Conservation (phyloP, 1,140 invertebrate species). For the Monomorium pharaonis region DNA sequence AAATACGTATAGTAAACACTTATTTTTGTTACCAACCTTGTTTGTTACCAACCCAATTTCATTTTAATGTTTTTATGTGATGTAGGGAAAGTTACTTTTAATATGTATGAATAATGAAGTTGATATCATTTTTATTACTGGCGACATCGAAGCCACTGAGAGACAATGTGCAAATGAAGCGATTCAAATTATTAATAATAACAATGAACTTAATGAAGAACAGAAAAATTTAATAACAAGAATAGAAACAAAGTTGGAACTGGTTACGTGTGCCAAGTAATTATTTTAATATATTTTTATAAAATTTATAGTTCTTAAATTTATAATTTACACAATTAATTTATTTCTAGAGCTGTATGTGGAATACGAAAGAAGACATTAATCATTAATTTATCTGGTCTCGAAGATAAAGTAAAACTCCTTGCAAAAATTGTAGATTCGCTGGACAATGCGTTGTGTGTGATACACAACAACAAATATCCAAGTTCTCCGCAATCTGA, state of each 20-base stretch:
- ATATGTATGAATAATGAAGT: neutral
- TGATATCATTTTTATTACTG: neutral
- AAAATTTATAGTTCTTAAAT: no score
- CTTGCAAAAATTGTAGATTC: neutral
- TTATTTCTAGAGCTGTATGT: neutral
- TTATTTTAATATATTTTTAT: neutral
- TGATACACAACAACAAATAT: neutral
- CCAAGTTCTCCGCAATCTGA: neutral
- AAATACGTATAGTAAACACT: neutral
- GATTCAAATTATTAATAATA: neutral
- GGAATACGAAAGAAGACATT: neutral
- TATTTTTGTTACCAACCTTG: neutral
- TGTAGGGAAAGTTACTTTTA: neutral
- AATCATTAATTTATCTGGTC: neutral
- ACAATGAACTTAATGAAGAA: neutral
- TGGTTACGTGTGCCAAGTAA: neutral
- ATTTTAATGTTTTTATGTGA: neutral
- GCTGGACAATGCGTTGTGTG: neutral
- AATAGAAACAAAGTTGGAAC: neutral
- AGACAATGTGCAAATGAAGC: neutral
- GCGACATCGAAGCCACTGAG: neutral
- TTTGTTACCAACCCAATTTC: no score
- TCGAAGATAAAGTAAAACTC: neutral
- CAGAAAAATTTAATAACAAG: neutral
- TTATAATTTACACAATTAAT: neutral